phyloP scores from a whole-genome alignment of 2,888 invertebrate genomes.

The Eustalomyia histrio region DNA sequence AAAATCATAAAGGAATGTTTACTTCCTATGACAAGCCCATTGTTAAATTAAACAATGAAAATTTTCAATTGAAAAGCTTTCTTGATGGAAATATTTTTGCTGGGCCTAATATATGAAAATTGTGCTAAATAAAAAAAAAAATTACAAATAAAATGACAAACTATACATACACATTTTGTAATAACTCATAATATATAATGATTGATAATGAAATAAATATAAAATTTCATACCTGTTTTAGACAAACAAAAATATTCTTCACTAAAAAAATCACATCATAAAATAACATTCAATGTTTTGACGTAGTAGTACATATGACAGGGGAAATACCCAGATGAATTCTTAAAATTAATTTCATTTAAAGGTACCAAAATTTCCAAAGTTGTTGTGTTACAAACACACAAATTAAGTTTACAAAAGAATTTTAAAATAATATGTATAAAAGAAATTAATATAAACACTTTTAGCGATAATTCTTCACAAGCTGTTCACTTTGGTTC shows the following conservation, averaged over 20 bases:
- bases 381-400: not conserved
- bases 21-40: too few species aligned
- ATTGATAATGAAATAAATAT: not conserved
- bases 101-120: too few species aligned
- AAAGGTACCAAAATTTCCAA: not conserved
- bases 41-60: too few species aligned
- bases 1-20: too few species aligned
- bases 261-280: not conserved
- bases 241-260: not conserved
- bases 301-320: not conserved
- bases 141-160: not conserved
- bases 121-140: too few species aligned
- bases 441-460: not conserved
- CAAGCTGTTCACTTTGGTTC: not conserved
- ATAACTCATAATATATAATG: not conserved
- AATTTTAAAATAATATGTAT: not conserved
- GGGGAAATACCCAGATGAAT: not conserved
- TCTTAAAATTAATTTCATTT: not conserved
- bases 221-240: slow-evolving; percentile 3
- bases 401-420: too few species aligned
- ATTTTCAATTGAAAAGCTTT: too few species aligned
- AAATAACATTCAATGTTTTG: not conserved
- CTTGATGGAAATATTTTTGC: too few species aligned
- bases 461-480: not conserved
- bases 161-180: too few species aligned